Percentiles rank a stretch among this genome's conserved stretches.
phyloP scores from a whole-genome alignment of 2,113 vertebrate species.

The Gallinago undulata region DNA sequence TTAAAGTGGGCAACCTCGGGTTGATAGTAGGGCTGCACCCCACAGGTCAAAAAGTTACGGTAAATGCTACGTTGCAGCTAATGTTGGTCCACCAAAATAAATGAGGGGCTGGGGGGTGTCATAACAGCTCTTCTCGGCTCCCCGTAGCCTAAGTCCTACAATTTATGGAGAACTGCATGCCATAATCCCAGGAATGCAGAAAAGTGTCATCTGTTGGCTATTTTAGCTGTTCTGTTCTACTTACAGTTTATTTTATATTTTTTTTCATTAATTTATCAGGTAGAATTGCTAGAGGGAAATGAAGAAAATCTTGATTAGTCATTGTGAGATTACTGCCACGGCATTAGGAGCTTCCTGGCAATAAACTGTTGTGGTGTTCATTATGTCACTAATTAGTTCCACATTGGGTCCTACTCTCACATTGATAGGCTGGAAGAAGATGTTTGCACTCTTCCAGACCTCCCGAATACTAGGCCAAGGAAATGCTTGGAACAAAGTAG shows the following conservation, averaged over 20 bases:
- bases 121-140: neutral
- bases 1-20: neutral
- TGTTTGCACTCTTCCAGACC: neutral
- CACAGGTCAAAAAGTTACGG: no score
- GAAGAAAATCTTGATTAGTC: neutral
- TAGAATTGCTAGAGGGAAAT: neutral
- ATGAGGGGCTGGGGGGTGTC: rapidly evolving
- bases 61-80: no score
- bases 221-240: neutral
- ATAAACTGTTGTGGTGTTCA: neutral
- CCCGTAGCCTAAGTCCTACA: neutral
- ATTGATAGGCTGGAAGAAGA: neutral
- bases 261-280: neutral
- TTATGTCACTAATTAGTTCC: neutral
- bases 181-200: neutral
- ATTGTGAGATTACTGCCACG: neutral
- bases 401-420: neutral
- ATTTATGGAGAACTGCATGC: neutral
- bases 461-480: neutral
- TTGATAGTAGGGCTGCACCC: neutral
- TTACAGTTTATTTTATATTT: neutral
- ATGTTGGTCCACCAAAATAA: neutral
- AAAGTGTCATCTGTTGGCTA: rapidly evolving
- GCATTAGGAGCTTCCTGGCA: slow-evolving; percentile 3
- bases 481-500: neutral